These are phyloP conservation scores for Temnothorax unifasciatus DNA, from an alignment of 2,888 invertebrate species.

Conservation along the genomic window DNA sequence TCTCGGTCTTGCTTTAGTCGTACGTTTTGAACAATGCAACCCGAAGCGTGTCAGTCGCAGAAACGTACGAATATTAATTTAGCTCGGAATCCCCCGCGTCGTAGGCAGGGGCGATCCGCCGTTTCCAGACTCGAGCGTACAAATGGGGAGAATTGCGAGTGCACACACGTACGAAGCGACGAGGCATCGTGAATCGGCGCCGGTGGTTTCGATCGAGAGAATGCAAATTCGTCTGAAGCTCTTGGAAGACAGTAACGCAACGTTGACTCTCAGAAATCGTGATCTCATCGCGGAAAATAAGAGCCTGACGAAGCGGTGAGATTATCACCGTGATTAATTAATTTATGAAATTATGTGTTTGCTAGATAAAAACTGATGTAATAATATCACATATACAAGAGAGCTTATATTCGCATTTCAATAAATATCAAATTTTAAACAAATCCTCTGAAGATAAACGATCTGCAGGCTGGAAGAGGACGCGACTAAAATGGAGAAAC, in stretches of 20 bases:
- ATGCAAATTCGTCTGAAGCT: slow-evolving; percentile 69
- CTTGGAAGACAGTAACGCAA: slow-evolving; percentile 78
- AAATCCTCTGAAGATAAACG: slow-evolving; percentile 8
- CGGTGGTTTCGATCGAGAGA: slow-evolving; percentile 58
- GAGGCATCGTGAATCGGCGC: slow-evolving; percentile 55
- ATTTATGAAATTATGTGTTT: not conserved
- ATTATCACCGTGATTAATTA: slow-evolving; percentile 17
- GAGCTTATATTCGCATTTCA: not conserved
- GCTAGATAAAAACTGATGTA: not conserved
- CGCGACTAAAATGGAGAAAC: slow-evolving; percentile 46
- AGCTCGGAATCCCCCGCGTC: not conserved
- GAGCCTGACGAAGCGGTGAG: slow-evolving; percentile 77
- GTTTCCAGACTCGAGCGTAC: slow-evolving; percentile 64
- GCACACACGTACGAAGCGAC: slow-evolving; percentile 32
- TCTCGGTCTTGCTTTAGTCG: not conserved
- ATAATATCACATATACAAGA: too few relatives aligned
- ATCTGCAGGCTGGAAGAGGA: slow-evolving; percentile 64
- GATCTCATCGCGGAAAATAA: slow-evolving; percentile 79
- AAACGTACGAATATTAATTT: slow-evolving; percentile 47
- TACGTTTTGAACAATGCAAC: slow-evolving; percentile 12
- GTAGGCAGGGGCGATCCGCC: slow-evolving; percentile 67
- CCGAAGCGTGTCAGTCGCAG: slow-evolving; percentile 31
- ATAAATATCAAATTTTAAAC: slow-evolving; percentile 7
- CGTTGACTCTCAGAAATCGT: slow-evolving; percentile 77
- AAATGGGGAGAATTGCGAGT: slow-evolving; percentile 45